Evolutionary conservation across 2,888 invertebrate species (phyloP).

Genomic region (Rhabditoides inermis): DNA sequence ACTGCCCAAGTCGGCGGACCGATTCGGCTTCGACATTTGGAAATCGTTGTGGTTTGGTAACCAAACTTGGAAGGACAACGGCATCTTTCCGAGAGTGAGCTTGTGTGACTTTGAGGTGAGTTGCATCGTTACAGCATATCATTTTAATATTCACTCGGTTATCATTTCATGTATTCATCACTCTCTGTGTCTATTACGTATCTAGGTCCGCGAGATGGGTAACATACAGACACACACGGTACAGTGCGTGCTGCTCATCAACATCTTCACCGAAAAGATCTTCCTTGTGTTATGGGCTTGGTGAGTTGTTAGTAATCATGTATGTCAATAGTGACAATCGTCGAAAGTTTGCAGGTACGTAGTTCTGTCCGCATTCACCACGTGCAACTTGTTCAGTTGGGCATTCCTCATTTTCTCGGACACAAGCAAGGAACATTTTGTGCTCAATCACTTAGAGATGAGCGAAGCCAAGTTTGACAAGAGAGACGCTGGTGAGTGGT

Average conservation of each 20-base stretch:
- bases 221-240: constrained; percentile 47
- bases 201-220: constrained; percentile 50
- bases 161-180: too few species aligned
- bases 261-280: constrained; percentile 47
- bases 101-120: constrained; percentile 50
- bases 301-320: constrained; percentile 10
- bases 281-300: constrained; percentile 42
- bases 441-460: constrained; percentile 49
- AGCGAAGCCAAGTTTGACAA: constrained; percentile 35
- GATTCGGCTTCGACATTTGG: constrained; percentile 42
- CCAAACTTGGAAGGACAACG: constrained; percentile 45
- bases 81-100: constrained; percentile 49
- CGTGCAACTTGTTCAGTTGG: constrained; percentile 42
- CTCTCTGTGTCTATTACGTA: too few species aligned
- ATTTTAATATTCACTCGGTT: too few species aligned
- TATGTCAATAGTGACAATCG: neutral
- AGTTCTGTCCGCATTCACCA: constrained; percentile 37
- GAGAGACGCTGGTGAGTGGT: constrained; percentile 16
- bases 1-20: constrained; percentile 16
- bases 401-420: constrained; percentile 32
- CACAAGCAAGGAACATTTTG: constrained; percentile 42
- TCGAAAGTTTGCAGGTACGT: constrained; percentile 32
- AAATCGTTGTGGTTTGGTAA: constrained; percentile 33
- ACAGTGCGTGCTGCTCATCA: constrained; percentile 48
- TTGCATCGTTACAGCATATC: neutral